These are phyloP conservation scores for Zaprionus inermis DNA, from an alignment of 1,140 invertebrate genomes.

Conservation along the genomic window DNA sequence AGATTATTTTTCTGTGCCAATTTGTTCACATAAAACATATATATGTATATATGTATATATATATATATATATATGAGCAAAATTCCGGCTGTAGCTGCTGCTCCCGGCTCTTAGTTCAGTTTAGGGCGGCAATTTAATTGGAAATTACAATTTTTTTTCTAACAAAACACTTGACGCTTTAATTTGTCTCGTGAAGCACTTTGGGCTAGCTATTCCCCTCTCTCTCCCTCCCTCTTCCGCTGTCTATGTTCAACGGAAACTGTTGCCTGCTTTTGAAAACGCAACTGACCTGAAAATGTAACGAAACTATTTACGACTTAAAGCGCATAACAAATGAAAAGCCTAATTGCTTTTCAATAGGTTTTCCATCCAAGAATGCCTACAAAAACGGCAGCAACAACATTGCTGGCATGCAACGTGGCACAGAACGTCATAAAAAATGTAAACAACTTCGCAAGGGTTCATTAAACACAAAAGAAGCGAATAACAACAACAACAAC, in stretches of 20 bases:
- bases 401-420: conserved; percentile 35
- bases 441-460: conserved; percentile 45
- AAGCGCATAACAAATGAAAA: conserved; percentile 32
- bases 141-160: too few species aligned
- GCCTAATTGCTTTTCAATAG: conserved; percentile 49
- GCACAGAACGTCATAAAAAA: conserved; percentile 42
- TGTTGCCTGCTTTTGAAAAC: neutral
- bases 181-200: neutral
- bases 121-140: too few species aligned
- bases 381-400: conserved; percentile 20
- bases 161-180: neutral
- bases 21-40: too few species aligned
- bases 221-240: neutral
- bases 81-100: too few species aligned
- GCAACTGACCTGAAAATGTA: conserved; percentile 20
- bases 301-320: conserved; percentile 27
- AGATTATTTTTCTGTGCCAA: too few species aligned
- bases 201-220: neutral
- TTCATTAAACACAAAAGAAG: conserved; percentile 46
- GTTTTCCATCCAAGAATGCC: conserved; percentile 16
- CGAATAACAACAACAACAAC: conserved; percentile 7
- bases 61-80: too few species aligned
- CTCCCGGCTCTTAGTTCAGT: too few species aligned
- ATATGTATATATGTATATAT: too few species aligned
- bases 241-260: neutral